Conservation (phyloP, 2,888 invertebrate species). For the Liposcelis brunnea region DNA sequence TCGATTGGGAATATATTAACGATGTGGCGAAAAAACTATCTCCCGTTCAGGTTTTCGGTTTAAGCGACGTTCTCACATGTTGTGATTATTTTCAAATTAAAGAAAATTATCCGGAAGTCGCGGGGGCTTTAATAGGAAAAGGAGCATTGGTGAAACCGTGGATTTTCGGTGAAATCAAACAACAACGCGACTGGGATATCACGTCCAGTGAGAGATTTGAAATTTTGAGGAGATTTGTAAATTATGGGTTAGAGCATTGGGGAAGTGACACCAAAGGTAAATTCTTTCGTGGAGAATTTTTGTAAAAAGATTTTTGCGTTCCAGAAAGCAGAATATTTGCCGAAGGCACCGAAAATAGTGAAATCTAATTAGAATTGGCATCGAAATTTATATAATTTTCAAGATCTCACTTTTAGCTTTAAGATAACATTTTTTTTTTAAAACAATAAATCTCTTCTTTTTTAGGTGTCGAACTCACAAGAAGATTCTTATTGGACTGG, state of each 20-base stretch:
- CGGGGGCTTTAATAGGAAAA: slow-evolving; percentile 65
- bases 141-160: slow-evolving; percentile 97
- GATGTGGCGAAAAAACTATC: background rate
- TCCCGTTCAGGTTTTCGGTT: background rate
- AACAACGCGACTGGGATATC: slow-evolving; percentile 75
- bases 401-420: background rate
- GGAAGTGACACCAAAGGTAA: slow-evolving; percentile 89
- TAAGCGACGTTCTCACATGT: background rate
- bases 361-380: too few relatives aligned
- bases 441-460: background rate
- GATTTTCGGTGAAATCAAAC: slow-evolving; percentile 94
- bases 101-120: background rate
- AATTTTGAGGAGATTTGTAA: slow-evolving; percentile 64
- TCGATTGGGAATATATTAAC: slow-evolving; percentile 2
- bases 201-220: slow-evolving; percentile 76
- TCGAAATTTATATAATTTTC: background rate
- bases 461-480: slow-evolving; percentile 5
- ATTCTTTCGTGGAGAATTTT: slow-evolving; percentile 37
- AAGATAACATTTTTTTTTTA: slow-evolving; percentile 19
- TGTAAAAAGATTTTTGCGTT: background rate
- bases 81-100: background rate
- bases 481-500: slow-evolving; percentile 77
- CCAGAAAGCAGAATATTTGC: too few relatives aligned
- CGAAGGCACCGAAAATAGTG: too few relatives aligned
- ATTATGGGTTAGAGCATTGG: slow-evolving; percentile 95